Evolutionary conservation across 2,888 invertebrate genomes (phyloP).

Genomic region (Protophormia terraenovae): DNA sequence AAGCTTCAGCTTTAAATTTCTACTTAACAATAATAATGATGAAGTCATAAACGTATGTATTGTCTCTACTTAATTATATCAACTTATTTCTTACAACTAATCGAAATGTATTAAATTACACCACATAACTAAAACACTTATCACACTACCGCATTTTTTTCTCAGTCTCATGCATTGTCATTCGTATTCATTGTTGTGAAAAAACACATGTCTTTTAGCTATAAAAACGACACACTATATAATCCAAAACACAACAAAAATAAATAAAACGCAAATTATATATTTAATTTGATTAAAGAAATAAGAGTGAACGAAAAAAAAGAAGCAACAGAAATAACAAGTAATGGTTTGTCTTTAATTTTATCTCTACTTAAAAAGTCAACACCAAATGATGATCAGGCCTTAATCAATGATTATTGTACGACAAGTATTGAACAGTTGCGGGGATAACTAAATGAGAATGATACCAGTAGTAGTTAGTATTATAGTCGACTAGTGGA

Average conservation of each 20-base stretch:
- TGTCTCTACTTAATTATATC: too few relatives aligned
- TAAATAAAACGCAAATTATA: slow-evolving; percentile 59
- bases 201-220: slow-evolving; percentile 56
- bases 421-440: slow-evolving; percentile 51
- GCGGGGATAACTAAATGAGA: too few relatives aligned
- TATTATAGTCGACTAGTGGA: neutral
- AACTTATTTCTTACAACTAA: slow-evolving; percentile 12
- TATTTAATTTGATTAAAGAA: slow-evolving; percentile 19
- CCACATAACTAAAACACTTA: neutral
- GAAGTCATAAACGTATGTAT: too few relatives aligned
- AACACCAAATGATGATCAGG: slow-evolving; percentile 55
- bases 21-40: too few relatives aligned
- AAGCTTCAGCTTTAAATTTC: too few relatives aligned
- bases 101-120: slow-evolving; percentile 47
- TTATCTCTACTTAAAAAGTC: slow-evolving; percentile 56
- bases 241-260: slow-evolving; percentile 26
- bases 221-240: slow-evolving; percentile 39
- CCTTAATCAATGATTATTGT: slow-evolving; percentile 66
- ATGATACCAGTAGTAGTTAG: slow-evolving; percentile 34
- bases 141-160: neutral
- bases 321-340: neutral
- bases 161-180: neutral
- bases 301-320: neutral
- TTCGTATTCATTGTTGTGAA: slow-evolving; percentile 27
- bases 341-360: slow-evolving; percentile 42